Evolutionary conservation across 1,140 invertebrate genomes (phyloP), one percentile per base, ranked within the genome.

Genomic region (Drosophila lini): DNA sequence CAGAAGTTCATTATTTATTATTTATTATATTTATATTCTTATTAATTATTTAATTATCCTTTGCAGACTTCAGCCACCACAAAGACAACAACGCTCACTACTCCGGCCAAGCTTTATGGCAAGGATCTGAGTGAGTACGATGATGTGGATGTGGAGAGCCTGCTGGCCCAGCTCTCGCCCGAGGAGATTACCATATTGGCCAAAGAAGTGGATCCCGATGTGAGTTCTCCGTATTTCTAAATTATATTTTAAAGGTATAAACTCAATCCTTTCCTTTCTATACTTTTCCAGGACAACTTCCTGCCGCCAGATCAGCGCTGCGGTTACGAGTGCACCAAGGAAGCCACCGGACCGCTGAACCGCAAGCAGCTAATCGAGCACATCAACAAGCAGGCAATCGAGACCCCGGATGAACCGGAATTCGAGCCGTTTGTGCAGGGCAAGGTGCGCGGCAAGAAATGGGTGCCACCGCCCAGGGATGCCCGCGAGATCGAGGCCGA

Each of bases 201-300:
- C 81, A 98, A 98, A 94, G 98, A 99, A 95, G 98, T 99, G 69
- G 99, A 99, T 94, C 98, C 99, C 79, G 98, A 99, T 95, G 98
- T 99, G 94, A 98, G 97, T 78, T 19, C 0, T 4, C 0, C 16
- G 1, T 4, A 3, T 36, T 9, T 3, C 1, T 3, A 16, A 13
- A 13, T 0, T 9, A 8, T 2, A 6, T 10, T 16, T 16, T 10
- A 11, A 9, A 13, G 10, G 0, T 5, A 9, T 15, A 25, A n/a
- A 5, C 16, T 40, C 0, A 63, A n/a, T 36, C 13, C 28, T 45
- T 13, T 22, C 0, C 15, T 1, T 28, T 60, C 73, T 94, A 15
- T 16, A 5, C 11, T 9, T 32, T 15, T 94, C 13, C 92, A 99
- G 98, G 99, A 99, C 93, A 96, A 96, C 80, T 96, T 99, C 93